These are phyloP conservation scores for Hippocampus comes DNA, from an alignment of 2,113 vertebrate species.

Conservation along the genomic window DNA sequence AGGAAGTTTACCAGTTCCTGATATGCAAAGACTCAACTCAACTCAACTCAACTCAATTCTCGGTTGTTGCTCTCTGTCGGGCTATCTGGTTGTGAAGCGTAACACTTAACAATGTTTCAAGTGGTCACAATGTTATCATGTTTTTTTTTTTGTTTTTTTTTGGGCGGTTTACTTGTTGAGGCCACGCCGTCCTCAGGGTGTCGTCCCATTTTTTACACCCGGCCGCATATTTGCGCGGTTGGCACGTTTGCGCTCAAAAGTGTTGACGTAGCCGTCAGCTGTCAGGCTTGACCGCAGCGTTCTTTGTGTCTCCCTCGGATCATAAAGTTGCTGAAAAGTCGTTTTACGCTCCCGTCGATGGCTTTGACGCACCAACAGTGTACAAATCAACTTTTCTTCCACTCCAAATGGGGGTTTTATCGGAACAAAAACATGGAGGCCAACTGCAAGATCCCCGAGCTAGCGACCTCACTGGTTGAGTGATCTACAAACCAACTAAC, in stretches of 20 bases:
- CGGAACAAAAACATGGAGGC: too few species aligned
- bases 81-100: neutral
- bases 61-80: neutral
- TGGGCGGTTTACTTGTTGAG: neutral
- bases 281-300: neutral
- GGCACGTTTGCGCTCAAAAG: neutral
- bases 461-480: too few species aligned
- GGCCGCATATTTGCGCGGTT: too few species aligned
- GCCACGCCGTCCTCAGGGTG: too few species aligned
- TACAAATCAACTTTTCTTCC: too few species aligned
- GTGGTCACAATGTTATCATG: neutral
- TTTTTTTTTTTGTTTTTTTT: neutral
- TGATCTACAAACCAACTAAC: too few species aligned
- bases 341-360: neutral
- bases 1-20: neutral
- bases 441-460: too few species aligned
- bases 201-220: neutral
- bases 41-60: too few species aligned
- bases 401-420: too few species aligned
- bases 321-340: neutral
- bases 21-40: neutral
- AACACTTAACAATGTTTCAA: neutral
- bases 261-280: neutral
- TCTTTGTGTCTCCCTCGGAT: neutral
- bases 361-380: too few species aligned